Conservation (phyloP, 2,797 vertebrate species). For the Staurois parvus region DNA sequence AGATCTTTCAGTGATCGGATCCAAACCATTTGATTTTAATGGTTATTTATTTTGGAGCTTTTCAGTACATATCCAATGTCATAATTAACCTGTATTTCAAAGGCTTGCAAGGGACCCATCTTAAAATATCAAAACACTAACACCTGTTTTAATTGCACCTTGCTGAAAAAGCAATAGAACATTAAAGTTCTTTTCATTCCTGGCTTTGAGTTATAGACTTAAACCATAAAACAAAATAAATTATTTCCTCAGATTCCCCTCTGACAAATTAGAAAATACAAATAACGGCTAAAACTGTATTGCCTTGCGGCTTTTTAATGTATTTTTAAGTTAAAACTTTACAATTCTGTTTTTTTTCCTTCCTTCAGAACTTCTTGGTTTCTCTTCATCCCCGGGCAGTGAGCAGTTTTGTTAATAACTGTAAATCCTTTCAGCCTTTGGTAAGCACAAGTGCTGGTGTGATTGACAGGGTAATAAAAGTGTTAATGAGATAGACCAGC, state of each 20-base stretch:
- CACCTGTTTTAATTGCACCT: constrained; percentile 18
- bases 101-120: not conserved
- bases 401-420: constrained; percentile 78
- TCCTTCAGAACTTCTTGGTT: constrained; percentile 45
- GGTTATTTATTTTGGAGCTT: not conserved
- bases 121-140: not conserved
- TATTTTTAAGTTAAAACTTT: constrained; percentile 64
- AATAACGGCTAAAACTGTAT: constrained; percentile 41
- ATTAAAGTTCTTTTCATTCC: not conserved
- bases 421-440: constrained; percentile 77
- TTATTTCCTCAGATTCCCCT: constrained; percentile 10
- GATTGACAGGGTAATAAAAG: constrained; percentile 82
- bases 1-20: not conserved
- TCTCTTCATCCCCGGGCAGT: constrained; percentile 73
- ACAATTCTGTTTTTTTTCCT: constrained; percentile 41
- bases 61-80: not conserved
- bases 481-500: constrained; percentile 78
- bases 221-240: constrained; percentile 44
- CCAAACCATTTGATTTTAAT: not conserved
- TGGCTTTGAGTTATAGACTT: constrained; percentile 4
- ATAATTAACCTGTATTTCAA: not conserved
- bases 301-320: constrained; percentile 23
- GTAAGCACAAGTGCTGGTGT: constrained; percentile 72
- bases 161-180: not conserved
- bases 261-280: constrained; percentile 46